Evolutionary conservation across 1,140 invertebrate genomes (phyloP).

Genomic region (Nephila pilipes): DNA sequence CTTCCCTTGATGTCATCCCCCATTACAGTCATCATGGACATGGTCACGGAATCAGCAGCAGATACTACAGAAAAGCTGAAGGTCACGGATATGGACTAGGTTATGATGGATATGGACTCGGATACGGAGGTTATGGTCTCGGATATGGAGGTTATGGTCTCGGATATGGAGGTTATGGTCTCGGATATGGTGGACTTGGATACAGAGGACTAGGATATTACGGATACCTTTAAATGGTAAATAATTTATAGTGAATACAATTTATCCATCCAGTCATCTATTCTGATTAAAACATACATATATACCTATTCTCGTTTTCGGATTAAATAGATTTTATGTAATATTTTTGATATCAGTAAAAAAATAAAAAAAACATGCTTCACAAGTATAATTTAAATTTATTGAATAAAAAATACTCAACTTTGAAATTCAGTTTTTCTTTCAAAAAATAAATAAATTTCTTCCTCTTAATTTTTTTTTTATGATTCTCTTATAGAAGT

Average conservation of each 20-base stretch:
- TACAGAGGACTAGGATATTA: background rate
- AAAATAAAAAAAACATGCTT: no score
- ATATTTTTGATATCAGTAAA: no score
- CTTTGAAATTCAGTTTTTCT: no score
- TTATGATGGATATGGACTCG: slow-evolving; percentile 1
- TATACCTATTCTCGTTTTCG: background rate
- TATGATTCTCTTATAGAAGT: no score
- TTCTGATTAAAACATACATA: background rate
- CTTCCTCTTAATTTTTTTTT: no score
- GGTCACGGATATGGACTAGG: slow-evolving; percentile 34
- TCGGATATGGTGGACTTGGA: background rate
- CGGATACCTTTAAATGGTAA: background rate
- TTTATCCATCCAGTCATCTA: background rate
- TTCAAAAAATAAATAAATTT: no score
- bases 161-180: background rate
- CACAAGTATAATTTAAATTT: no score
- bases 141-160: background rate
- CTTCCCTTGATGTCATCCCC: slow-evolving; percentile 1
- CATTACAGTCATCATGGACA: slow-evolving; percentile 33
- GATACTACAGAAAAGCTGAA: slow-evolving; percentile 43
- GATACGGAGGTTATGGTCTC: background rate
- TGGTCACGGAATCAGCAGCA: slow-evolving; percentile 53
- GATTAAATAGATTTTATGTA: no score
- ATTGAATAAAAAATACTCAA: no score
- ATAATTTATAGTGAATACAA: background rate